Evolutionary conservation across 23 tunicate species (phyloP), one percentile per base, ranked within the genome.

Genomic region (Phallusia fumigata): DNA sequence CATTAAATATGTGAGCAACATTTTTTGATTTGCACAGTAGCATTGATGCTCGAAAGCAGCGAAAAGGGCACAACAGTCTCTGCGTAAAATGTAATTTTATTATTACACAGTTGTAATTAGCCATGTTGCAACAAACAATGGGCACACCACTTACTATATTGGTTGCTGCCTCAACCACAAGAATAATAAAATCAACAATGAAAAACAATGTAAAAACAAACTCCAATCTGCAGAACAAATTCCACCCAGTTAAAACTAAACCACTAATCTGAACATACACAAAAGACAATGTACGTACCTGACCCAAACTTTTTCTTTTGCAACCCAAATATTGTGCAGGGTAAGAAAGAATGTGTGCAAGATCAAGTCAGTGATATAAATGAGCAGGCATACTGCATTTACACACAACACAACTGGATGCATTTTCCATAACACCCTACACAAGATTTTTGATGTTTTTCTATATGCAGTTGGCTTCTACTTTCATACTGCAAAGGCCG

Each of bases 1-100:
- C 98, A 75, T 93, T 88, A 73, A 93, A 93, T 15, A 93, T 93
- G 64, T 93, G 98, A 81, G 98, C 84, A 31, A 93, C 98, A 79
- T 93, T 93, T 73, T 88, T 85, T 72, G 98, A 93, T 75, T 93
- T 93, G 87, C 98, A 88, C 64, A 93, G 36, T 21, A 93, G 76
- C 98, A 93, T 93, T 19, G 93, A 87, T 31, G 98, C 93, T 22
- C 98, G 89, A 28, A 93, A 82, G 33, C 93, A 88, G 18, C 98
- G 90, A 74, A 93, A 93, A 24, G 98, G 98, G 36, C 95, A 86
- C 0, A 93, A 22, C n/a, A 93, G 47, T 80, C 98, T 76, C 98
- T 93, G 81, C 2, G 73, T 79, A 86, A 78, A 52, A 76, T 65
- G 1, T 74, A 35, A 74, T 28, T 40, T 40, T 10, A 40, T 40